Base-by-base conservation (phyloP, 2,113 vertebrate species). In the Neogobius melanostomus region DNA sequence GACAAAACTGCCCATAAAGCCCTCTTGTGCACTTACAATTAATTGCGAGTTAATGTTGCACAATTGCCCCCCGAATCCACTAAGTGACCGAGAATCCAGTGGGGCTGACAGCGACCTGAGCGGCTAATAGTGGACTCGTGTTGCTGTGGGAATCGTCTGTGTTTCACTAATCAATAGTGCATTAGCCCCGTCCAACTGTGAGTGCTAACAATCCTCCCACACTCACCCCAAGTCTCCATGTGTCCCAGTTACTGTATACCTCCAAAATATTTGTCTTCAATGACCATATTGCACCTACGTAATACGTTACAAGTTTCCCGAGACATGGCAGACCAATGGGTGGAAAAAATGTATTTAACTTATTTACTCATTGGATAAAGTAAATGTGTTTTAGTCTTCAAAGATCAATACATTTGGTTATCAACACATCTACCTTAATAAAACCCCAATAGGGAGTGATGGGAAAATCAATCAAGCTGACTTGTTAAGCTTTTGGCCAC, bases 141-240 rank as follows among this genome's bases (percentile, higher is more conserved):
- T 62, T 64, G 71, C 11, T 2, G 66, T 15, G 64, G 64, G 69
- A 68, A 79, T 82, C 63, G 77, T 78, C 76, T 78, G 75, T 43
- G 21, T 67, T 66, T 67, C 68, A 82, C 67, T 79, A 88, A 90
- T 86, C 87, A 87, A 87, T 87, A 87, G 75, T 68, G 71, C 72
- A 85, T 89, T 88, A 85, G 76, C 75, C 64, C 69, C 15, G 16
- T 61, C 71, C 73, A 57, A 77, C 14, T 52, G 75, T 74, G 28
- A 73, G 50, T 77, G 80, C 82, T 44, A 66, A 70, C 75, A 79
- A 42, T 70, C 72, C 70, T 71, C 56, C 76, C 56, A 75, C 53
- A 60, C 45, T 69, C 72, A 17, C 45, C 15, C 44, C 60, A 66
- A 64, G 77, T 75, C 80, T 73, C 69, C 76, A 85, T 85, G 68